Evolutionary conservation across 2,797 vertebrate species (phyloP).

Genomic region (Enteromius radiatus): DNA sequence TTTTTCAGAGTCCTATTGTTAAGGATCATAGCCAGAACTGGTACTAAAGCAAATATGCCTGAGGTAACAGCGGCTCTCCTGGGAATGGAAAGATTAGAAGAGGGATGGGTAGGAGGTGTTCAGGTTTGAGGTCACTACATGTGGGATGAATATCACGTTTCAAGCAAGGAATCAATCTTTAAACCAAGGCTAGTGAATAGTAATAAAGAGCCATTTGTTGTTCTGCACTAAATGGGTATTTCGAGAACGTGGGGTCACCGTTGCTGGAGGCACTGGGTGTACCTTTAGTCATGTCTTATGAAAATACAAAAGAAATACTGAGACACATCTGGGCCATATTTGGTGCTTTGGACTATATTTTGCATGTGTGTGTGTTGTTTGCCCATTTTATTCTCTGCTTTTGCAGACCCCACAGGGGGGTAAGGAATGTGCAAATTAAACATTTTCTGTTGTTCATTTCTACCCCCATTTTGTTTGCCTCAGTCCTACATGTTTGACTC

Average conservation of each 20-base stretch:
- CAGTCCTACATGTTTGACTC: constrained; percentile 37
- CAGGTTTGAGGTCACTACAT: constrained; percentile 68
- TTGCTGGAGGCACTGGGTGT: constrained; percentile 64
- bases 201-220: constrained; percentile 41
- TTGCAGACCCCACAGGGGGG: constrained; percentile 21
- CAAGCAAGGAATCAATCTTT: constrained; percentile 69
- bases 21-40: constrained; percentile 78
- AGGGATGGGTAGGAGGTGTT: constrained; percentile 33
- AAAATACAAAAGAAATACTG: constrained; percentile 40
- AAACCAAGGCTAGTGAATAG: constrained; percentile 56
- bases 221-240: constrained; percentile 32
- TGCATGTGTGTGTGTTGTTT: constrained; percentile 52
- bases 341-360: constrained; percentile 47
- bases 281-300: constrained; percentile 63
- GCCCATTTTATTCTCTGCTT: constrained; percentile 45
- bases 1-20: constrained; percentile 82
- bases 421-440: constrained; percentile 60
- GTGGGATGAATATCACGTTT: constrained; percentile 72
- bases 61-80: constrained; percentile 77
- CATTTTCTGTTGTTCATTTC: constrained; percentile 25
- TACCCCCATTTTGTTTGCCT: constrained; percentile 33
- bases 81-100: constrained; percentile 66
- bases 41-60: constrained; percentile 80
- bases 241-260: constrained; percentile 30
- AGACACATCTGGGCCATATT: constrained; percentile 62